These are phyloP conservation scores for Diadophis punctatus DNA, from an alignment of 2,113 vertebrate genomes.

Conservation along the genomic window DNA sequence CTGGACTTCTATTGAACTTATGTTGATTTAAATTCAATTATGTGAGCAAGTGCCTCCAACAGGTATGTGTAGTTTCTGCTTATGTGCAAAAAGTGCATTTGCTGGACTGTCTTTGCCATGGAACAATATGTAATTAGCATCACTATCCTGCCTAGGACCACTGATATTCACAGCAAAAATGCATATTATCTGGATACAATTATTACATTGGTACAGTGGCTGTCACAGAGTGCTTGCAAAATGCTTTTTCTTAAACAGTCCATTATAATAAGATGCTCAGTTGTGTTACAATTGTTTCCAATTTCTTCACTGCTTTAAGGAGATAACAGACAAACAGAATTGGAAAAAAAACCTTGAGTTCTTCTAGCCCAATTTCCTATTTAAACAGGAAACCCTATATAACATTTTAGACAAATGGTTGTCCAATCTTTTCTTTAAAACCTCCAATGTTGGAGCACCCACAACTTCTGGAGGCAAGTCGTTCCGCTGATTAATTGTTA, in stretches of 20 bases:
- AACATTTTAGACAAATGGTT: not conserved
- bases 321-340: not conserved
- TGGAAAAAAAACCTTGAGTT: not conserved
- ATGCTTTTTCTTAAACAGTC: constrained; percentile 61
- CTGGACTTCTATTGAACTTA: not conserved
- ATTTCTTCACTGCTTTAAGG: constrained; percentile 14
- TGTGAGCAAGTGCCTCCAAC: constrained; percentile 1
- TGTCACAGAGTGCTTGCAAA: constrained; percentile 53
- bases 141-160: constrained; percentile 21
- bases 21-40: not conserved
- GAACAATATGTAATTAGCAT: constrained; percentile 24
- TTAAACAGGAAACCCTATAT: not conserved
- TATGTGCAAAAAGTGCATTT: constrained; percentile 15
- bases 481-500: not conserved
- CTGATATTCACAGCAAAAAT: constrained; percentile 18
- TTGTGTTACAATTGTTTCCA: constrained; percentile 33
- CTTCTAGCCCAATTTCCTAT: not conserved
- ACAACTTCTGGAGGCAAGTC: not conserved
- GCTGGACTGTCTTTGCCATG: constrained; percentile 32
- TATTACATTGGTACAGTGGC: constrained; percentile 48
- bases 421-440: not conserved
- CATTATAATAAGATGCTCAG: constrained; percentile 56
- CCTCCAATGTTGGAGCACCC: not conserved
- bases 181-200: constrained; percentile 46
- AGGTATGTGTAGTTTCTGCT: not conserved